Evolutionary conservation across 2,888 invertebrate species (phyloP), one percentile per base, ranked within the genome.

Genomic region (Microctonus aethiopoides): DNA sequence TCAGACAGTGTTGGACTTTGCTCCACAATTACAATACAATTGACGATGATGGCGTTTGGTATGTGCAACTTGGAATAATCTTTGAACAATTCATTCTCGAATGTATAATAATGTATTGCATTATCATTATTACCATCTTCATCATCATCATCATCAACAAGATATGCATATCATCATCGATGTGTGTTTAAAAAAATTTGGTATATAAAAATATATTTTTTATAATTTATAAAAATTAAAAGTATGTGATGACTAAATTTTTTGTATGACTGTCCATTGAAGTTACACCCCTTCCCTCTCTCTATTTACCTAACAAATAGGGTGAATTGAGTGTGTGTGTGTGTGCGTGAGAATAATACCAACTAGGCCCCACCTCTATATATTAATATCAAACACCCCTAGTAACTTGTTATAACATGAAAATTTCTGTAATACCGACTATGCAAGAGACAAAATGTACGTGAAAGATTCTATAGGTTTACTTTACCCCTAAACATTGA

Each of bases 401-500:
- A 65, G 46, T 16, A 20, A 16, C 16, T 16, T 7, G 16, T 46
- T 46, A 16, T 46, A 16, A 46, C 61, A 72, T 56, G 61, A 72
- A 29, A 52, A 20, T 57, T 61, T 70, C 84, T 84, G 77, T 78
- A 74, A 80, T 84, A 83, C 81, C 84, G 84, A 83, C 84, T 61
- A 22, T 11, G 13, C 62, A 6, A 46, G 7, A 5, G 16, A 34
- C 13, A 6, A 54, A 1, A 16, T 34, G 22, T 39, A 7, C 67
- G 73, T 62, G 67, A 60, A 62, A 29, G 20, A 57, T 51, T 68
- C 39, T 60, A 29, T 68, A 36, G 10, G 54, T 32, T 75, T 71
- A 68, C 73, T 72, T 72, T 67, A 57, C 57, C 63, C 62, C 13
- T 76, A 74, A n/a, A n/a, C n/a, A n/a, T n/a, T 26, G 57, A 77